Conservation (phyloP, 2,888 invertebrate species). For the Lepidochrysops patricia region DNA sequence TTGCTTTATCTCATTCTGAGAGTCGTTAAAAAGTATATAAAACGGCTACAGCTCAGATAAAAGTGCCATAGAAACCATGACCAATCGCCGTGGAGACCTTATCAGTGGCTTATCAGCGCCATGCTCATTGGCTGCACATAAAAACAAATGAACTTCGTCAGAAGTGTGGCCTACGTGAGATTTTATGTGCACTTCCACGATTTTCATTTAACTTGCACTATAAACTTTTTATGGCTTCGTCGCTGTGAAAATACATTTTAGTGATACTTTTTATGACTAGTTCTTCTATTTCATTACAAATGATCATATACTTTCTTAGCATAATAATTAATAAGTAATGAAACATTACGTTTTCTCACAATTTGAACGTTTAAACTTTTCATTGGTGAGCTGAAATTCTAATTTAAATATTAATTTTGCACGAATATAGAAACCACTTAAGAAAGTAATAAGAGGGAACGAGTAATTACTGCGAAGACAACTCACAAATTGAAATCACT, state of each 20-base stretch:
- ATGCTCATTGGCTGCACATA: slow-evolving; percentile 48
- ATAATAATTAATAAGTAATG: too few relatives aligned
- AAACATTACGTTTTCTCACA: too few relatives aligned
- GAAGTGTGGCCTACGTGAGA: neutral
- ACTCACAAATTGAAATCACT: slow-evolving; percentile 44
- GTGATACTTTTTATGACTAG: neutral
- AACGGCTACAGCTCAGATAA: slow-evolving; percentile 52
- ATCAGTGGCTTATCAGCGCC: slow-evolving; percentile 63
- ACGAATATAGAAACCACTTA: slow-evolving; percentile 9
- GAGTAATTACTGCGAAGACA: slow-evolving; percentile 15
- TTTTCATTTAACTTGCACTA: neutral
- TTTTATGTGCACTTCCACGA: neutral
- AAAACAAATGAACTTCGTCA: slow-evolving; percentile 15
- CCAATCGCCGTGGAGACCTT: slow-evolving; percentile 54
- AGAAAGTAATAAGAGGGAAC: neutral
- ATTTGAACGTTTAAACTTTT: too few relatives aligned
- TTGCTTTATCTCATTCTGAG: slow-evolving; percentile 42
- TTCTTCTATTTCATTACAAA: neutral
- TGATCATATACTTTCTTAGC: neutral
- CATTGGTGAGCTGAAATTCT: neutral
- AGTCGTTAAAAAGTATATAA: slow-evolving; percentile 45
- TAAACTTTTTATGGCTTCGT: neutral
- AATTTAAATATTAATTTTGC: neutral
- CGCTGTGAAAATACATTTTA: neutral
- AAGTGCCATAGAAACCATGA: slow-evolving; percentile 62